Evolutionary conservation across 1,140 invertebrate genomes (phyloP).

Genomic region (Bombyx mori): DNA sequence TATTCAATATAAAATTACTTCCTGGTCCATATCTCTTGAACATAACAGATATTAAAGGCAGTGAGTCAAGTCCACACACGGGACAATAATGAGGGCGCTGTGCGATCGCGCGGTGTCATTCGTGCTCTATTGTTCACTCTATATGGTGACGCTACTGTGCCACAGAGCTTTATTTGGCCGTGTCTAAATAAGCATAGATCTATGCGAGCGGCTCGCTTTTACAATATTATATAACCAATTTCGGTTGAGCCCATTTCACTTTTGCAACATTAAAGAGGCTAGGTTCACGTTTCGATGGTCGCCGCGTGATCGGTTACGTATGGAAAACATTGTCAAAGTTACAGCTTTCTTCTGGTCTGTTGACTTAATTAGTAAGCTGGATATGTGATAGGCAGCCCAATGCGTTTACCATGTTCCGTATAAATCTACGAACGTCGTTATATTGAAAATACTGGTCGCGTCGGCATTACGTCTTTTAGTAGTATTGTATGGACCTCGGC

Average conservation of each 20-base stretch:
- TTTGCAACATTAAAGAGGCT: constrained; percentile 1
- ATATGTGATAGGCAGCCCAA: constrained; percentile 68
- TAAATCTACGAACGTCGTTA: constrained; percentile 52
- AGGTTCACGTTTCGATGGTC: constrained; percentile 1
- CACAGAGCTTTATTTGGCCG: constrained; percentile 41
- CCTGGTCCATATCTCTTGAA: constrained; percentile 8
- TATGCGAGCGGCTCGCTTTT: constrained; percentile 55
- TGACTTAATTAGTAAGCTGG: constrained; percentile 70
- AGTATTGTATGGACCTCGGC: constrained; percentile 12
- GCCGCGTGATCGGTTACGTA: constrained; percentile 39
- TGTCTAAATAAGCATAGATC: constrained; percentile 66
- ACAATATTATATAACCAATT: constrained; percentile 18
- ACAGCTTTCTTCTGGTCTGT: constrained; percentile 60
- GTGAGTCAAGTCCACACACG: constrained; percentile 31
- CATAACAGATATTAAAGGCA: constrained; percentile 13
- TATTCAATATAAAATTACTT: constrained; percentile 6
- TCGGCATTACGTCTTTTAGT: constrained; percentile 20
- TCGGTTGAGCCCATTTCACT: constrained; percentile 19
- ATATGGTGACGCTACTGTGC: constrained; percentile 53
- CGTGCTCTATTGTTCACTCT: constrained; percentile 63
- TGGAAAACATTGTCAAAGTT: constrained; percentile 66
- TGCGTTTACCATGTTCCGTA: constrained; percentile 47
- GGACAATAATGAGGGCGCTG: constrained; percentile 51
- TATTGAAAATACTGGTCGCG: constrained; percentile 53
- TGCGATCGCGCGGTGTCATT: constrained; percentile 51